A percentile compares a stretch with the other conserved stretches of the same genome.
Evolutionary conservation across 1,140 invertebrate species (phyloP).

Genomic region (Metopolophium dirhodum): DNA sequence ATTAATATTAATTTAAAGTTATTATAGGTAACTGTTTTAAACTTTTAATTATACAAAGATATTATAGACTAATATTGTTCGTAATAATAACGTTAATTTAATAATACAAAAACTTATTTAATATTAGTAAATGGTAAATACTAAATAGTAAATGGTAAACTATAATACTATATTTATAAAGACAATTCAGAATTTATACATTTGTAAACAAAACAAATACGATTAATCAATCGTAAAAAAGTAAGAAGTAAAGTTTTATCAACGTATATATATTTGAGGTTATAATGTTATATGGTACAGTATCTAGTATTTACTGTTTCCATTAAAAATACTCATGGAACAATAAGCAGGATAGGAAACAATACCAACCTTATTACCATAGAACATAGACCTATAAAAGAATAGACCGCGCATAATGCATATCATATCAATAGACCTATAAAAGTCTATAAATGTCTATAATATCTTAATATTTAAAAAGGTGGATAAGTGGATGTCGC

Average conservation of each 20-base stretch:
- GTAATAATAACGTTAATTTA: not conserved
- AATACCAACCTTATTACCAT: too few species aligned
- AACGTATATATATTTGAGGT: conserved; percentile 13
- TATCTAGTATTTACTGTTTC: not conserved
- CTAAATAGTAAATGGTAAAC: not conserved
- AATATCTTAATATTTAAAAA: too few species aligned
- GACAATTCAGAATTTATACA: not conserved
- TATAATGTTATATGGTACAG: not conserved
- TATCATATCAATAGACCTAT: too few species aligned
- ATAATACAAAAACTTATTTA: not conserved
- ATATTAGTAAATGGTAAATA: not conserved
- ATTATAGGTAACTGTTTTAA: not conserved
- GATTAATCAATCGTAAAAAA: not conserved
- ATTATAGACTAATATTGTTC: not conserved
- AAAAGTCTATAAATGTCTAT: too few species aligned
- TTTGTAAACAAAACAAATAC: conserved; percentile 37
- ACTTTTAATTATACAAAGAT: too few species aligned
- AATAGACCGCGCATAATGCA: too few species aligned
- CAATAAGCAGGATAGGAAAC: not conserved
- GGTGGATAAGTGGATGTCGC: too few species aligned
- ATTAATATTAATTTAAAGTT: not conserved
- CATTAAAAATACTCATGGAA: conserved; percentile 19
- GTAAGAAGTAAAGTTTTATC: not conserved
- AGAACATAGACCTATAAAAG: too few species aligned
- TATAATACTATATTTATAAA: too few species aligned